Percentiles rank a stretch among this genome's conserved stretches.
phyloP scores from a whole-genome alignment of 2,888 invertebrate species.

The Melieria crassipennis region DNA sequence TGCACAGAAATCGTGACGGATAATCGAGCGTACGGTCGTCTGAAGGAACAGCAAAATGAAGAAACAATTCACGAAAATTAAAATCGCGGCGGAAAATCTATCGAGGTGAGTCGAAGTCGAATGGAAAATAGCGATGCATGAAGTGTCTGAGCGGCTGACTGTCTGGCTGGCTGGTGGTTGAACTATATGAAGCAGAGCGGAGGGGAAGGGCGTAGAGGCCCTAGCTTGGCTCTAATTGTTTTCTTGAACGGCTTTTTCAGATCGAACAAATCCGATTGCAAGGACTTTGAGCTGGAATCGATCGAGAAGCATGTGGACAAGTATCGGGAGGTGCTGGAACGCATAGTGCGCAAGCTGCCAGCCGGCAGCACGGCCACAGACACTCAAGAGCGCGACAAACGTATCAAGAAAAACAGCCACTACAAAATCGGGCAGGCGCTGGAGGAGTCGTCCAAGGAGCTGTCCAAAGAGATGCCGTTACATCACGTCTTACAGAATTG shows the following conservation, averaged over 20 bases:
- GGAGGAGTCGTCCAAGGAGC: conserved; percentile 75
- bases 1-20: conserved; percentile 22
- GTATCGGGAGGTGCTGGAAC: conserved; percentile 65
- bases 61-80: conserved; percentile 66
- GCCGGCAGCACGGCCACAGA: conserved; percentile 52
- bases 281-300: conserved; percentile 61
- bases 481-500: conserved; percentile 61
- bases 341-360: conserved; percentile 64
- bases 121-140: conserved; percentile 9
- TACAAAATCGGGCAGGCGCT: conserved; percentile 80
- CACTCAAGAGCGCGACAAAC: conserved; percentile 74
- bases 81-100: conserved; percentile 65
- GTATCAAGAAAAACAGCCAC: conserved; percentile 88
- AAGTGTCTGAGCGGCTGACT: conserved; percentile 19
- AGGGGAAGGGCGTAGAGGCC: no score
- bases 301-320: conserved; percentile 64
- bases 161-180: conserved; percentile 11
- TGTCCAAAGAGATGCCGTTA: conserved; percentile 69
- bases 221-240: neutral
- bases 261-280: conserved; percentile 53
- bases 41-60: conserved; percentile 56
- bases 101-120: conserved; percentile 54
- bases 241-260: conserved; percentile 29
- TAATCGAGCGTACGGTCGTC: neutral
- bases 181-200: no score